Evolutionary conservation across 2,888 invertebrate species (phyloP), one percentile per base, ranked within the genome.

Genomic region (Zele albiditarsus): DNA sequence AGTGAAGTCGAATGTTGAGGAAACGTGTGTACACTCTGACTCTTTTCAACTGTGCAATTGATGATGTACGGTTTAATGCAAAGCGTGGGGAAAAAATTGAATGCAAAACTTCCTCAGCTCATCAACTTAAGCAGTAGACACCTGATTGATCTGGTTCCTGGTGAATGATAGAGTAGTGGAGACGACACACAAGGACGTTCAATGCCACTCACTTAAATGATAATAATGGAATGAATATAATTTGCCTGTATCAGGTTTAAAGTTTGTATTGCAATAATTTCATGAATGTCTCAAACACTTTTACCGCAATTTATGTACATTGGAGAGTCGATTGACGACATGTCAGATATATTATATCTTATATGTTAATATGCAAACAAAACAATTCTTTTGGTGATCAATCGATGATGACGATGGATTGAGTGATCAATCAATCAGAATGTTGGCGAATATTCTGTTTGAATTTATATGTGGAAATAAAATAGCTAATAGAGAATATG

Each of bases 231-330:
- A 38, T 38, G 2, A 12, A 4, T 38, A 12, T 12, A 16, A 27
- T 14, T 60, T 27, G 12, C 8, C 8, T 53, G n/a, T 53, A 20
- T 20, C 23, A 20, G 23, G 20, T 8, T 53, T 20, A 28, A 10
- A 16, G 8, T 60, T 3, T 14, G 25, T 14, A n/a, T 38, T 38
- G 3, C 57, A 60, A 60, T 16, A 28, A 28, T 28, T 27, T 27
- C 1, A 27, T 27, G 16, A n/a, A 20, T n/a, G n/a, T n/a, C 25
- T 60, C 28, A 28, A 60, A 60, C 12, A 25, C 28, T 60, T 60
- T 60, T 60, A 60, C 60, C n/a, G 14, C 5, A 60, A 60, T 60
- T 60, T 60, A 60, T 60, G 60, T 60, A 60, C 60, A 60, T 60
- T 60, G 60, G 28, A 60, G 28, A 60, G 28, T 27, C 28, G n/a